Base-by-base conservation (phyloP, 2,113 vertebrate genomes). In the Tichodroma muraria region DNA sequence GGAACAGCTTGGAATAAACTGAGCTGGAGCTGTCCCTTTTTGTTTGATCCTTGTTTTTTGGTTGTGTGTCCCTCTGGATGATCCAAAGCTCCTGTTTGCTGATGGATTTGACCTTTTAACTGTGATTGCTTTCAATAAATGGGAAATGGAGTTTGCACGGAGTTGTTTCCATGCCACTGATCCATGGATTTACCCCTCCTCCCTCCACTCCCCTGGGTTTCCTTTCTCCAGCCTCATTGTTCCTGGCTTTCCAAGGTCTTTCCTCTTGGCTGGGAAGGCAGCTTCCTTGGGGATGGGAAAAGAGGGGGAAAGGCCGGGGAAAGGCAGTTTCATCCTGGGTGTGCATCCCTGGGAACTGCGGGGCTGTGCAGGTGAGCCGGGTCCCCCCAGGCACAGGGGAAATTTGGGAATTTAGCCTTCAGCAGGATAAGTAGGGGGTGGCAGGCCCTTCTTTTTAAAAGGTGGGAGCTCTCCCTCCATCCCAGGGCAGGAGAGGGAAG, bases 41-140 rank as follows among this genome's bases (percentile, higher is more conserved):
- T 21, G 40, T 60, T 63, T 42, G 78, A 38, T 57, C 93, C 35
- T 40, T 7, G 45, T 8, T 30, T 28, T 28, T 25, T 10, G 15
- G 88, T 33, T 81, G 70, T 92, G 60, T 49, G 60, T 85, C 75
- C 30, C 88, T 93, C 66, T 78, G 77, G 70, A 25, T 84, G 75
- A 85, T 69, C 71, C 80, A 47, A 19, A 87, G 82, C 95, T 95
- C 42, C 95, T 84, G 88, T 88, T 95, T 95, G 84, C 96, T 47
- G 42, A 86, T 72, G 95, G 95, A 64, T 82, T 80, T 95, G 97
- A 97, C 96, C 97, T 97, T 88, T 87, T 86, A 72, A 97, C 97
- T 97, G 97, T 97, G 97, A 97, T 93, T 76, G 80, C 66, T 91
- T 83, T 78, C 95, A 98, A 97, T 98, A 98, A 98, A 98, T 71